Base-by-base conservation (phyloP, 2,888 invertebrate species). In the Hartigia nigra region DNA sequence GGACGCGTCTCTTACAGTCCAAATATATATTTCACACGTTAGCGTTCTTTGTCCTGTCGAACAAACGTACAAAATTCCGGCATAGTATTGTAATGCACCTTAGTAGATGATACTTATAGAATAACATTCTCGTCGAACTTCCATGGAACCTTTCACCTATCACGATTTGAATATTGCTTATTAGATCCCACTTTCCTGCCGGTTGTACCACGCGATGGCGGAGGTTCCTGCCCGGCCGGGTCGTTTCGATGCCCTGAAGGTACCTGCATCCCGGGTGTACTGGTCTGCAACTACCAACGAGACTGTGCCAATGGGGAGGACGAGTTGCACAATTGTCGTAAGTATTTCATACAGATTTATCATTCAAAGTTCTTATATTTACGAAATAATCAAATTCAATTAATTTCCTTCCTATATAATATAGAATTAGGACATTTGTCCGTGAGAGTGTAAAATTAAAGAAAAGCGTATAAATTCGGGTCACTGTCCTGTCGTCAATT, bases 291-390 rank as follows among this genome's bases (percentile, higher is more conserved):
- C 93, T 98, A 98, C 92, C 97, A 97, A 91, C 95, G 95, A 91
- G 98, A 98, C 93, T 98, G 98, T 92, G 97, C 97, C 84, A 97
- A 96, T 90, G 97, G 96, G 76, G 97, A 97, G 92, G 97, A 98
- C 91, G 98, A 98, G 92, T 95, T 96, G 92, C 97, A 97, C 91
- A 94, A 96, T 79, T 98, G 98, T 92, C 96, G 98, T 98, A 94
- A 97, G 97, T 96, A 92, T 70, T 79, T 2, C 1, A 39, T 23
- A 23, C 23, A 55, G 39, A 23, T 55, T 23, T 9, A 55, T 55
- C 2, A 55, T 4, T 23, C n/a, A 4, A 4, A 55, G 5, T 55
- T 4, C 14, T 55, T 9, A 23, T 55, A 5, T 55, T 55, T 23
- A 23, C 23, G 2, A 55, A 55, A 9, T 55, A 23, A 55, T 55